A percentile compares a stretch with the other conserved stretches of the same genome.
Conservation (phyloP, 2,113 vertebrate genomes). For the Eolophus roseicapilla region DNA sequence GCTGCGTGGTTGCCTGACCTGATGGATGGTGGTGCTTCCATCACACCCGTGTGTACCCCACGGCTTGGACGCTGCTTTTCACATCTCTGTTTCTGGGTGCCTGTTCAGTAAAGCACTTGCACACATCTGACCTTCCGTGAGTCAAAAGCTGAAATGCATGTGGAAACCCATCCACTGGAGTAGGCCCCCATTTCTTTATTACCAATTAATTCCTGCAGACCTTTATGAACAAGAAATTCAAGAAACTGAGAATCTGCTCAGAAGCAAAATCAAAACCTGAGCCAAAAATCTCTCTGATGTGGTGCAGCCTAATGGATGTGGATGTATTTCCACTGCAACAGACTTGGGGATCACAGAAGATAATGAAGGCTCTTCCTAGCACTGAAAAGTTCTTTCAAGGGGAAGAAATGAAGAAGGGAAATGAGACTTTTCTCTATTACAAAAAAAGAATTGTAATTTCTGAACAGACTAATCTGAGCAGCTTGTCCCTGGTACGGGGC, state of each 20-base stretch:
- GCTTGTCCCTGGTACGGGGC: neutral
- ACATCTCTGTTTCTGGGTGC: neutral
- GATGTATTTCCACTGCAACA: conserved; percentile 38
- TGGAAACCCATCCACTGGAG: neutral
- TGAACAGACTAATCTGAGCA: conserved; percentile 33
- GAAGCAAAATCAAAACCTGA: neutral
- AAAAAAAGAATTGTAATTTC: neutral
- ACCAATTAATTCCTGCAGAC: conserved; percentile 27
- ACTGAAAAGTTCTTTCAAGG: conserved; percentile 33
- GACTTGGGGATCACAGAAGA: conserved; percentile 24
- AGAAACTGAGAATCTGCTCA: conserved; percentile 53
- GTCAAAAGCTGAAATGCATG: neutral
- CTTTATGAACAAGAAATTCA: neutral
- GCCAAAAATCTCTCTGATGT: conserved; percentile 33
- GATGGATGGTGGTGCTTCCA: neutral
- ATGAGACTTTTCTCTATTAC: conserved; percentile 13
- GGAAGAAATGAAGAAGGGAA: conserved; percentile 31
- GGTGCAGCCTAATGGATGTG: conserved; percentile 1
- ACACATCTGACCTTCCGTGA: neutral
- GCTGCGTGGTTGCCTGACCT: rapidly evolving
- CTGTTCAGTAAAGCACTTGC: neutral
- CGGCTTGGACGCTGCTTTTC: conserved; percentile 60
- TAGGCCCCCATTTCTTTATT: neutral
- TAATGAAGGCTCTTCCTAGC: conserved; percentile 39
- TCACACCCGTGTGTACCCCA: neutral